Conservation (phyloP, 2,797 vertebrate genomes). For the Rhadinocentrus ornatus region DNA sequence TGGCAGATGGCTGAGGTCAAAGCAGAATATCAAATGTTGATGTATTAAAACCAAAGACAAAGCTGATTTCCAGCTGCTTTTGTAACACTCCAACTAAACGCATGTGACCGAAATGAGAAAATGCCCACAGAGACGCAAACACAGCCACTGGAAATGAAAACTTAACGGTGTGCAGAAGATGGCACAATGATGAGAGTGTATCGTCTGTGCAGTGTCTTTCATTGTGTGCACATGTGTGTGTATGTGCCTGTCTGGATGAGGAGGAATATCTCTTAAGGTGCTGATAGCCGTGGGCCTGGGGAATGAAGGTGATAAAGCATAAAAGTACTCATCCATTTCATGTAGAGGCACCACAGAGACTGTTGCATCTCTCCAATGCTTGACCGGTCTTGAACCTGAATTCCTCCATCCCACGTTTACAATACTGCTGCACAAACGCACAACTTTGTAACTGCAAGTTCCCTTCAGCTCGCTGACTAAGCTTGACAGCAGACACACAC, state of each 20-base stretch:
- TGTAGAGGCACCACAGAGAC: constrained; percentile 34
- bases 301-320: constrained; percentile 53
- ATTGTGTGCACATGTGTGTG: not conserved
- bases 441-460: constrained; percentile 5
- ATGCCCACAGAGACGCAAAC: constrained; percentile 22
- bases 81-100: constrained; percentile 6
- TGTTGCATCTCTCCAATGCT: constrained; percentile 30
- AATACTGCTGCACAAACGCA: constrained; percentile 10
- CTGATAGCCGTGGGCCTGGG: constrained; percentile 39
- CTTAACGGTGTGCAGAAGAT: not conserved
- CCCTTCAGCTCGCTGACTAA: constrained; percentile 55
- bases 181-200: not conserved
- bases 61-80: constrained; percentile 40
- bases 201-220: not conserved
- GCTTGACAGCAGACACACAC: constrained; percentile 33
- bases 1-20: constrained; percentile 51
- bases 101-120: constrained; percentile 38
- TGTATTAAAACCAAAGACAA: constrained; percentile 44
- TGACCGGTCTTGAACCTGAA: constrained; percentile 42
- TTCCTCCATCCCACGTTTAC: constrained; percentile 2
- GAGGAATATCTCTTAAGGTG: constrained; percentile 38
- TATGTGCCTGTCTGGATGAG: constrained; percentile 1
- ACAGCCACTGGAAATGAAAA: constrained; percentile 21
- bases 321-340: constrained; percentile 25
- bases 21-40: constrained; percentile 43